Conservation (phyloP, 2,797 vertebrate genomes). For the Momotus momota region DNA sequence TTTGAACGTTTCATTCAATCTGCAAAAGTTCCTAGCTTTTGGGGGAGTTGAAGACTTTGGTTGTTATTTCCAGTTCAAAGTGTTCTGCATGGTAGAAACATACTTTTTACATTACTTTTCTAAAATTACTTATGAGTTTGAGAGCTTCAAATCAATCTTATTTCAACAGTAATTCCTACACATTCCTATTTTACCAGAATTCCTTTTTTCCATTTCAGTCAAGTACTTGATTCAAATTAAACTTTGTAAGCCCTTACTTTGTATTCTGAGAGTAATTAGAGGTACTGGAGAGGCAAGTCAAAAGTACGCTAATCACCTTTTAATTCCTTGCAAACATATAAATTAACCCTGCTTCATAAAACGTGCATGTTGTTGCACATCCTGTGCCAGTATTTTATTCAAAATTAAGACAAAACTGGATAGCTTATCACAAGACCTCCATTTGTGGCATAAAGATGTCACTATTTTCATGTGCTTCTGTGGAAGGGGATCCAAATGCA, state of each 20-base stretch:
- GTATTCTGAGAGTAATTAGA: neutral
- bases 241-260: neutral
- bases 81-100: neutral
- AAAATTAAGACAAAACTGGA: neutral
- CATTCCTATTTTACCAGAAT: neutral
- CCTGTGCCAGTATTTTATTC: neutral
- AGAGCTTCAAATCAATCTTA: neutral
- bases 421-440: neutral
- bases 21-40: neutral
- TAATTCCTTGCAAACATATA: neutral
- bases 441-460: neutral
- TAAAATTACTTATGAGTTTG: neutral
- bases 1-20: neutral
- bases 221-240: neutral
- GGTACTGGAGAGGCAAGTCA: neutral
- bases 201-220: neutral
- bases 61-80: neutral
- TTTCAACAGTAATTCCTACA: neutral
- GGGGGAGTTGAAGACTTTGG: neutral
- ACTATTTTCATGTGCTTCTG: neutral
- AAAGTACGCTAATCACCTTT: neutral
- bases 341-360: neutral
- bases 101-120: neutral
- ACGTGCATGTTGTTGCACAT: rapidly evolving
- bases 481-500: neutral